Percentiles rank a stretch among this genome's conserved stretches.
Conservation (phyloP, 53 echinoderm and acorn worm species). For the Pentamera pediparva region DNA sequence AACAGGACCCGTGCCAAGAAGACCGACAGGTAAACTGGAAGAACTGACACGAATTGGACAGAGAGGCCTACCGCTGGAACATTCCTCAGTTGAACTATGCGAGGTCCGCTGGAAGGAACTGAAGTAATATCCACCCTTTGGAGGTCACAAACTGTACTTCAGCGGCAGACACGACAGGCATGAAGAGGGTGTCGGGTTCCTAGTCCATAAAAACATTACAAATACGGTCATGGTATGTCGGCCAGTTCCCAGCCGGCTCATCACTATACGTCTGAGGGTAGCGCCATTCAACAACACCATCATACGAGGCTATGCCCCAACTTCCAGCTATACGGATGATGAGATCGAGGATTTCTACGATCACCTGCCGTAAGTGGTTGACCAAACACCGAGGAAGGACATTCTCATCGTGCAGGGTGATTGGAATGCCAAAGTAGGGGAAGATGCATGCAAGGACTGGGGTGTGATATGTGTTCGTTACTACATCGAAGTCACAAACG, state of each 20-base stretch:
- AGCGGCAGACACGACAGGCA: conserved; percentile 42
- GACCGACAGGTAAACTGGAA: conserved; percentile 30
- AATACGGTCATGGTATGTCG: conserved; percentile 28
- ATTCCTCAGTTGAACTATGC: conserved; percentile 19
- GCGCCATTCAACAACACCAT: conserved; percentile 54
- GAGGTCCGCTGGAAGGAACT: conserved; percentile 35
- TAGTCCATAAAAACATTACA: conserved; percentile 32
- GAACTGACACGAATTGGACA: background rate
- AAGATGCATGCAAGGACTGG: conserved; percentile 30
- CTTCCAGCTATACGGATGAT: conserved; percentile 18
- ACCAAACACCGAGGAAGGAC: conserved; percentile 43
- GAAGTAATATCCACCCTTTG: conserved; percentile 10
- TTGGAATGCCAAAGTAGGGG: conserved; percentile 52
- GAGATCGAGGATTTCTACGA: conserved; percentile 38
- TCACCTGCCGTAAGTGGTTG: conserved; percentile 32
- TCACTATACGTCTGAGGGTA: conserved; percentile 36
- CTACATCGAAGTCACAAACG: conserved; percentile 17
- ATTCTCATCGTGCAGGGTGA: conserved; percentile 48
- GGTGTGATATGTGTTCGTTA: conserved; percentile 18
- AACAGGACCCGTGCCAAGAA: background rate
- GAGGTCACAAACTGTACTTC: conserved; percentile 22
- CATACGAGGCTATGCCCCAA: conserved; percentile 50
- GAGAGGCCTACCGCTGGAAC: background rate
- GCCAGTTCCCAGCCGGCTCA: conserved; percentile 41
- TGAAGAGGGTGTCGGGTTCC: conserved; percentile 43